phyloP scores from a whole-genome alignment of 2,888 invertebrate genomes.

The Helleia helle region DNA sequence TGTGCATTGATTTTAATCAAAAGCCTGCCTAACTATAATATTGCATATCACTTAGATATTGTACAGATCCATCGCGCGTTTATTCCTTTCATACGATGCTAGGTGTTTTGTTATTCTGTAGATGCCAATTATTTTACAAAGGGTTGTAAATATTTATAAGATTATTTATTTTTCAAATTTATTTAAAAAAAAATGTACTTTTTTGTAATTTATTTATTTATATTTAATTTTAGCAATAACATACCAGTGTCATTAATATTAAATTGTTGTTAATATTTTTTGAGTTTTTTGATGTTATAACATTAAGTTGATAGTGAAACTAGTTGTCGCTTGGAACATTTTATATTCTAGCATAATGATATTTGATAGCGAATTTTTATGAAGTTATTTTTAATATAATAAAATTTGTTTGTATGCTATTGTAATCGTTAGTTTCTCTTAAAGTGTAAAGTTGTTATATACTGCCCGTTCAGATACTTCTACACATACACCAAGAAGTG shows the following conservation, averaged over 20 bases:
- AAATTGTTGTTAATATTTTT: neutral
- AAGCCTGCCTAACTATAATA: slow-evolving; percentile 67
- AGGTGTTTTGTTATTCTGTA: slow-evolving; percentile 1
- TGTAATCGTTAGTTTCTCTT: slow-evolving; percentile 39
- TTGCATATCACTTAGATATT: slow-evolving; percentile 68
- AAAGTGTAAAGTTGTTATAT: slow-evolving; percentile 43
- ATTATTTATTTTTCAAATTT: slow-evolving; percentile 1
- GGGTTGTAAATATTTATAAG: slow-evolving; percentile 8
- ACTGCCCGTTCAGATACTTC: slow-evolving; percentile 65
- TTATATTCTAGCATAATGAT: slow-evolving; percentile 38
- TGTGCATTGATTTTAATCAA: slow-evolving; percentile 23
- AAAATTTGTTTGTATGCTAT: slow-evolving; percentile 38
- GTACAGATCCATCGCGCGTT: slow-evolving; percentile 26
- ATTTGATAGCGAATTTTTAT: slow-evolving; percentile 51
- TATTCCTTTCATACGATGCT: slow-evolving; percentile 23
- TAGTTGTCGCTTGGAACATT: slow-evolving; percentile 27
- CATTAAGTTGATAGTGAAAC: slow-evolving; percentile 7
- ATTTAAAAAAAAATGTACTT: neutral
- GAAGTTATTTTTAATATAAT: slow-evolving; percentile 38
- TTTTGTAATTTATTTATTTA: neutral
- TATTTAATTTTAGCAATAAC: neutral
- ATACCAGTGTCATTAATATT: neutral
- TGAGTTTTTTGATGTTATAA: neutral
- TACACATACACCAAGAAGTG: slow-evolving; percentile 62
- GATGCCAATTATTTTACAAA: slow-evolving; percentile 2